These are phyloP conservation scores for Bergia sp. DNA, from an alignment of 92 coral and sea anemone genomes.

Conservation along the genomic window DNA sequence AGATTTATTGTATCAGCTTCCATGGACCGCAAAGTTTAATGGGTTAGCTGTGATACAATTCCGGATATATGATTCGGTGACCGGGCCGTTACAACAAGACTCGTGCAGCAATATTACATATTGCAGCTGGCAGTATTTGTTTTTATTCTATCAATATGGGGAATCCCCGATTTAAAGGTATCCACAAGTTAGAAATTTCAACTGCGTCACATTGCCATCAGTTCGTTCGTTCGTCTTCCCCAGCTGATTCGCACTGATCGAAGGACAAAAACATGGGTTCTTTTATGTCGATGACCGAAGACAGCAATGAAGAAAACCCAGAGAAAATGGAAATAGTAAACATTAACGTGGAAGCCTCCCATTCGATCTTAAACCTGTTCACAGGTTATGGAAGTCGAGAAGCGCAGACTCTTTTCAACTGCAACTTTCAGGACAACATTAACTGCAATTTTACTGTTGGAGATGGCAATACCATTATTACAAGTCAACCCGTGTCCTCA, in stretches of 20 bases:
- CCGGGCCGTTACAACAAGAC: too few species aligned
- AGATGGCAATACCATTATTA: not conserved
- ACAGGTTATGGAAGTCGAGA: not conserved
- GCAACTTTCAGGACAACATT: not conserved
- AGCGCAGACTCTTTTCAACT: not conserved
- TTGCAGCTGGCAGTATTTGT: not conserved
- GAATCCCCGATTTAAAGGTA: constrained; percentile 24
- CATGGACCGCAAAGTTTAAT: too few species aligned
- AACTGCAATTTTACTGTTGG: not conserved
- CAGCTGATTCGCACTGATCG: not conserved
- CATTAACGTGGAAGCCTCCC: not conserved
- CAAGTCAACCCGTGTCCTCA: not conserved
- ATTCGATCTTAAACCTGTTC: not conserved
- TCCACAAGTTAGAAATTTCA: not conserved
- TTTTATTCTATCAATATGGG: not conserved
- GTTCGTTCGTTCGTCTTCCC: not conserved
- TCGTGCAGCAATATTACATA: not conserved
- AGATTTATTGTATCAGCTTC: too few species aligned
- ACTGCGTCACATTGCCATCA: not conserved
- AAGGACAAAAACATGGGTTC: not conserved
- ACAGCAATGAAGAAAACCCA: not conserved
- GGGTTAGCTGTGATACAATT: too few species aligned
- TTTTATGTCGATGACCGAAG: not conserved
- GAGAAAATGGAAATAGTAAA: not conserved
- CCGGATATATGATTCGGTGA: too few species aligned